Conservation (phyloP, 1,140 invertebrate species). For the Diachasmimorpha longicaudata region DNA sequence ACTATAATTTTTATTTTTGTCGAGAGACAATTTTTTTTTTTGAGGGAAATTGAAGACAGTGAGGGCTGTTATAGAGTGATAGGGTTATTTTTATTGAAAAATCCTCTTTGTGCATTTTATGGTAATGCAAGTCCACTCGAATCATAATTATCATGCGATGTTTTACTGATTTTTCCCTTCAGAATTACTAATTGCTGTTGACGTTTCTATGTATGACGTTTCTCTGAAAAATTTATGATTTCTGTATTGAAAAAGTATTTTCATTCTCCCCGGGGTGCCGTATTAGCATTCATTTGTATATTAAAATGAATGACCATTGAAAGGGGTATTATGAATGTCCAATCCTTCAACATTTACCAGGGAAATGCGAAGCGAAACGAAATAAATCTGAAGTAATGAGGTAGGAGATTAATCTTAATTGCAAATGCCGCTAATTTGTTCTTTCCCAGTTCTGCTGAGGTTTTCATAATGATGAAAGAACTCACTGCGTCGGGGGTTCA, state of each 20-base stretch:
- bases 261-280: conserved; percentile 56
- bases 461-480: neutral
- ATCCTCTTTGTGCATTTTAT: too few relatives aligned
- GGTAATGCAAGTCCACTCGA: too few relatives aligned
- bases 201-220: neutral
- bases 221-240: neutral
- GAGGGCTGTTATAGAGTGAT: too few relatives aligned
- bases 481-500: neutral
- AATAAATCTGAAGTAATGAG: conserved; percentile 59
- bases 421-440: conserved; percentile 45
- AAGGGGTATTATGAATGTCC: neutral
- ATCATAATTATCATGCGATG: too few relatives aligned
- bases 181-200: too few relatives aligned
- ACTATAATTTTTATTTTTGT: too few relatives aligned
- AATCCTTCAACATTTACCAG: neutral
- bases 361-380: conserved; percentile 28
- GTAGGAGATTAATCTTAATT: conserved; percentile 58
- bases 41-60: too few relatives aligned
- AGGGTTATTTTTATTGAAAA: too few relatives aligned
- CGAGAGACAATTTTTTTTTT: too few relatives aligned
- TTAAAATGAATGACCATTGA: conserved; percentile 59
- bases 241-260: conserved; percentile 38
- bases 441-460: neutral
- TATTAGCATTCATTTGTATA: conserved; percentile 63
- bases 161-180: too few relatives aligned